Conservation (phyloP, 2,113 vertebrate species). For the Zingel zingel region DNA sequence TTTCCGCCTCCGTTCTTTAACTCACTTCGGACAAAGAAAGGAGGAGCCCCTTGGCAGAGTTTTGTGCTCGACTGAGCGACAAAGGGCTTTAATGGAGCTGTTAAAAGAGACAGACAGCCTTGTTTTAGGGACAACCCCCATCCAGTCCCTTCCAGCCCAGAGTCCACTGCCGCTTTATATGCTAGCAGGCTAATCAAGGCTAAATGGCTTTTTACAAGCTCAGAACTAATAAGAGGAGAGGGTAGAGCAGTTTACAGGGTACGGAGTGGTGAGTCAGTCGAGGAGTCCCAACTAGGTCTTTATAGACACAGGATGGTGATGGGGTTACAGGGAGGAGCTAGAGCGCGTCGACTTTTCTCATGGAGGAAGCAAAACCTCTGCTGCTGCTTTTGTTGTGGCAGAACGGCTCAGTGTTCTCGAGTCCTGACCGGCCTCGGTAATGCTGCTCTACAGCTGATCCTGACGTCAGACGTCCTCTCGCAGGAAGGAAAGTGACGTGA, state of each 20-base stretch:
- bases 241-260: conserved; percentile 83
- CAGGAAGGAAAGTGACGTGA: not conserved
- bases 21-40: not conserved
- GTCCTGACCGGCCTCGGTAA: not conserved
- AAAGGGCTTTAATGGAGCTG: conserved; percentile 71
- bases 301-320: conserved; percentile 57
- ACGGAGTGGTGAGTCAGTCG: conserved; percentile 50
- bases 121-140: conserved; percentile 52
- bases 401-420: not conserved
- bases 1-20: not conserved
- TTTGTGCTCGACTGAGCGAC: conserved; percentile 17
- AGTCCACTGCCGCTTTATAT: conserved; percentile 84
- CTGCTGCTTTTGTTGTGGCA: not conserved
- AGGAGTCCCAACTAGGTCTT: conserved; percentile 50
- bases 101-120: conserved; percentile 69
- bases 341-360: conserved; percentile 6
- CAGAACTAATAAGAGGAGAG: conserved; percentile 85
- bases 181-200: conserved; percentile 89
- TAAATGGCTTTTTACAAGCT: conserved; percentile 93
- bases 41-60: conserved; percentile 13
- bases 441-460: not conserved
- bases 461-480: not conserved
- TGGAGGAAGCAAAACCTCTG: not conserved
- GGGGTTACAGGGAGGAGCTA: conserved; percentile 37
- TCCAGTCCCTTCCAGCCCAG: conserved; percentile 35